phyloP scores from a whole-genome alignment of 2,797 vertebrate genomes.

The Dromococcyx pavoninus region DNA sequence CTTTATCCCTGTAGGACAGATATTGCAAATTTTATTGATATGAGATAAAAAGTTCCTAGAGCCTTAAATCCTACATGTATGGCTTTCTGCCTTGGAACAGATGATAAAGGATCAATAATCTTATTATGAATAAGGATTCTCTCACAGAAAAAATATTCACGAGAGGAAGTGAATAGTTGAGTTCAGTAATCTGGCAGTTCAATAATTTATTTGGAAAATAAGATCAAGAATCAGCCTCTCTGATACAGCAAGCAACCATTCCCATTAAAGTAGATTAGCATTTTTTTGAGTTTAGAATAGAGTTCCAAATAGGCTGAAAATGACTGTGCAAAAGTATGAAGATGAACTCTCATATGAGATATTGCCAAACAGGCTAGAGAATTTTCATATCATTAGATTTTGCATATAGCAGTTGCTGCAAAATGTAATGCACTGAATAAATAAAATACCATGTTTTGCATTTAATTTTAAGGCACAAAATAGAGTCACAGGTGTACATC shows the following conservation, averaged over 20 bases:
- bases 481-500: constrained; percentile 47
- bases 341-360: constrained; percentile 33
- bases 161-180: constrained; percentile 17
- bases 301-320: constrained; percentile 59
- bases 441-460: constrained; percentile 59
- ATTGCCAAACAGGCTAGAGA: constrained; percentile 30
- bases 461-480: constrained; percentile 58
- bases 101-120: constrained; percentile 56
- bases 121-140: constrained; percentile 3
- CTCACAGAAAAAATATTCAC: background rate
- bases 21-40: constrained; percentile 56
- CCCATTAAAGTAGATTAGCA: constrained; percentile 61
- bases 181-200: constrained; percentile 42
- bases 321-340: constrained; percentile 19
- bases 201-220: constrained; percentile 57
- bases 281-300: constrained; percentile 51
- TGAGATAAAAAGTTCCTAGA: constrained; percentile 32
- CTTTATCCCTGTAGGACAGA: background rate
- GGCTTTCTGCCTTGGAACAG: constrained; percentile 16
- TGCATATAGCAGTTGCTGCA: constrained; percentile 25
- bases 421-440: constrained; percentile 19
- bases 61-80: constrained; percentile 6
- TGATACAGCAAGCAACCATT: constrained; percentile 21
- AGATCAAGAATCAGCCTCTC: constrained; percentile 28
- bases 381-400: constrained; percentile 47